Evolutionary conservation across 2,888 invertebrate genomes (phyloP).

Genomic region (Zaprionus bogoriensis): DNA sequence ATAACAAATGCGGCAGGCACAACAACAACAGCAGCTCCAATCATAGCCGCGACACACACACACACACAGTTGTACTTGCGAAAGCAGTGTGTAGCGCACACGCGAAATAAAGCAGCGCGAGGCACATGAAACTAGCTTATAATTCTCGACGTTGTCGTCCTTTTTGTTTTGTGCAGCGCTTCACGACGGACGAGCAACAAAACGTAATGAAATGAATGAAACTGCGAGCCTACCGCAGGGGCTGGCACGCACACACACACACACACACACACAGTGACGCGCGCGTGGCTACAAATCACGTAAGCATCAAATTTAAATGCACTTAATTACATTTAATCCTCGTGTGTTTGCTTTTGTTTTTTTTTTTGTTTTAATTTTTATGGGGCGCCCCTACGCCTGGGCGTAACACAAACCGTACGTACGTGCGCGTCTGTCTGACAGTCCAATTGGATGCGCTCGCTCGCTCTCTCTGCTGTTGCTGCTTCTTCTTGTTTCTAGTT

Average conservation of each 20-base stretch:
- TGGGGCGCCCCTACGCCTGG: conserved; percentile 42
- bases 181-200: conserved; percentile 2
- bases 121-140: conserved; percentile 54
- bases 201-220: conserved; percentile 45
- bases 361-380: conserved; percentile 52
- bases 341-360: conserved; percentile 51
- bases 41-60: conserved; percentile 26
- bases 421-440: conserved; percentile 58
- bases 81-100: conserved; percentile 32
- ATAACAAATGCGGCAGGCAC: conserved; percentile 62
- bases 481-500: conserved; percentile 45
- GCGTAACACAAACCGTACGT: conserved; percentile 56
- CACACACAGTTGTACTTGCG: conserved; percentile 12
- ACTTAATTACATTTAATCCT: conserved; percentile 67
- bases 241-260: conserved; percentile 17
- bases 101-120: conserved; percentile 53
- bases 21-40: conserved; percentile 36
- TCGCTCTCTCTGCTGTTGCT: conserved; percentile 27
- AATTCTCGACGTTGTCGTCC: conserved; percentile 37
- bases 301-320: conserved; percentile 66
- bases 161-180: conserved; percentile 37
- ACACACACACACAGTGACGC: conserved; percentile 19
- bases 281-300: conserved; percentile 49
- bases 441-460: conserved; percentile 57
- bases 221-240: conserved; percentile 24